These are phyloP conservation scores for Diorhabda carinulata DNA, from an alignment of 1,140 invertebrate species.

Conservation along the genomic window DNA sequence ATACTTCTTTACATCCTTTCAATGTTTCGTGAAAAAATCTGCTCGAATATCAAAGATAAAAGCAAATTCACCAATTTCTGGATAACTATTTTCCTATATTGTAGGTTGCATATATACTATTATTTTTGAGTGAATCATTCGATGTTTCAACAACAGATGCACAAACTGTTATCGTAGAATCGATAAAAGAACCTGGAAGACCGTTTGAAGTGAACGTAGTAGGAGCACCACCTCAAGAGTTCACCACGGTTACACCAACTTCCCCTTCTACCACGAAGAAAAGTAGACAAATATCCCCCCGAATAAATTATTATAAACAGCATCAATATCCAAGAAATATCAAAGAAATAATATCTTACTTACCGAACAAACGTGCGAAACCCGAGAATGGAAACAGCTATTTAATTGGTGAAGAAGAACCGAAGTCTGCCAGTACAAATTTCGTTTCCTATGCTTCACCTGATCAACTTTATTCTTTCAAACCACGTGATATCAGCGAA, in stretches of 20 bases:
- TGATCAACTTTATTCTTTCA: constrained; percentile 53
- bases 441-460: background rate
- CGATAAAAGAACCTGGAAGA: background rate
- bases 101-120: too few species aligned
- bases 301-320: constrained; percentile 11
- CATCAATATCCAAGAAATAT: constrained; percentile 47
- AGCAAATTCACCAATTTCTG: too few species aligned
- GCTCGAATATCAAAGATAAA: too few species aligned
- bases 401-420: background rate
- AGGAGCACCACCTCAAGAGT: constrained; percentile 1
- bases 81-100: too few species aligned
- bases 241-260: background rate
- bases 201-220: constrained; percentile 4
- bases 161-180: background rate
- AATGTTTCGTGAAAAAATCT: too few species aligned
- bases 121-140: too few species aligned
- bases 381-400: background rate
- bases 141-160: background rate
- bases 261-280: background rate
- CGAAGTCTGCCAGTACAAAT: background rate
- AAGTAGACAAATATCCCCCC: background rate
- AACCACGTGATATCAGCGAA: constrained; percentile 53
- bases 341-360: constrained; percentile 53
- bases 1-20: too few species aligned
- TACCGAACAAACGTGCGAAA: constrained; percentile 25